Conservation (phyloP, 92 coral and sea anemone species). For the Scolanthus callimorphus region DNA sequence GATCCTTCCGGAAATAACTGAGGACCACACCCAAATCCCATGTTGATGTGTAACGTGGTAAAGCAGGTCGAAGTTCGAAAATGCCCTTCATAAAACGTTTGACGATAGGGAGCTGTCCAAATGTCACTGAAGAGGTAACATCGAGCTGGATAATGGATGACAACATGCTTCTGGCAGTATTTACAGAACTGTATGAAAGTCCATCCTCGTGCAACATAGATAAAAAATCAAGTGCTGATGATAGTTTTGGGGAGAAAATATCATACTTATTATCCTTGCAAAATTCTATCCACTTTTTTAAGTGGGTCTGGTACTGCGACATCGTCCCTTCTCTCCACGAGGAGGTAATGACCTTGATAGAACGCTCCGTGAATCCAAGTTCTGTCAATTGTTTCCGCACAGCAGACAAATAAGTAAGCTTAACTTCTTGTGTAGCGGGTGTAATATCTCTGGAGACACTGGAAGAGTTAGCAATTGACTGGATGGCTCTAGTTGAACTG, state of each 20-base stretch:
- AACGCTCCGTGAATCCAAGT: conserved; percentile 27
- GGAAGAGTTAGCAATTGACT: conserved; percentile 37
- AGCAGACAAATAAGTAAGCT: conserved; percentile 24
- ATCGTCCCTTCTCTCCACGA: conserved; percentile 51
- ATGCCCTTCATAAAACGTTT: conserved; percentile 49
- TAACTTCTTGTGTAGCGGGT: conserved; percentile 39
- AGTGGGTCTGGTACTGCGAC: conserved; percentile 26
- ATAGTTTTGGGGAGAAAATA: conserved; percentile 21
- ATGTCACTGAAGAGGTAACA: conserved; percentile 9
- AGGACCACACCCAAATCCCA: conserved; percentile 35
- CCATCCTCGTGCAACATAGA: conserved; percentile 33
- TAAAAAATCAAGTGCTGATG: conserved; percentile 39
- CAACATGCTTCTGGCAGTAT: conserved; percentile 45
- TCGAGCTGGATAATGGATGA: conserved; percentile 42
- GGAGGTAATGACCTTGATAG: conserved; percentile 21
- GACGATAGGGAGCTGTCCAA: conserved; percentile 50
- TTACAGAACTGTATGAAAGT: conserved; percentile 45
- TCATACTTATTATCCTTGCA: conserved; percentile 34
- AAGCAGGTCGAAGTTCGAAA: conserved; percentile 36
- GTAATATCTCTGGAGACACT: conserved; percentile 16
- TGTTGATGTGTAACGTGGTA: conserved; percentile 37
- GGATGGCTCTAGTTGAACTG: conserved; percentile 31
- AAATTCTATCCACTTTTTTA: conserved; percentile 38
- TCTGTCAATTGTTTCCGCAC: conserved; percentile 33
- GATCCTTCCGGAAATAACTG: conserved; percentile 15